Base-by-base conservation (phyloP, 2,113 vertebrate genomes). In the Salvelinus namaycush region DNA sequence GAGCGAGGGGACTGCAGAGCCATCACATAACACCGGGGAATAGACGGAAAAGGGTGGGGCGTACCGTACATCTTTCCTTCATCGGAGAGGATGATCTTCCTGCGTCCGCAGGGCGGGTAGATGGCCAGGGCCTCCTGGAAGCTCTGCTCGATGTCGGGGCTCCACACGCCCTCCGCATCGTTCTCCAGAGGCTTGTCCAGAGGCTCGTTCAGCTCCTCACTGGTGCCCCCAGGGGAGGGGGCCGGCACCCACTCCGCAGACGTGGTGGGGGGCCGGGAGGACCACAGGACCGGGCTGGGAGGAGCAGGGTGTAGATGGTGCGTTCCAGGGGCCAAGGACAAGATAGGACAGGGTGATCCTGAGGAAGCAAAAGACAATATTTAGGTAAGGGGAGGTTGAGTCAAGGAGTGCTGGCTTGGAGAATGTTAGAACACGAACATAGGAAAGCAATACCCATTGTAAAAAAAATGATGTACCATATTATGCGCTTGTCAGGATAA, bases 91-190 rank as follows among this genome's bases (percentile, higher is more conserved):
- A 96, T 96, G 87, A 96, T 96, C 86, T 96, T 96, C 83, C 95
- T 90, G 14, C 95, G 92, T 79, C 95, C 95, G 51, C 95, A 96
- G 31, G 95, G 95, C 0, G 95, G 95, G 84, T 96, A 96, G 89
- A 96, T 95, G 72, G 95, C 94, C 89, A 97, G 88, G 0, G 96
- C 96, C 84, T 97, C 87, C 78, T 92, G 92, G 92, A 99, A 99
- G 91, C 97, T 99, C 95, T 99, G 97, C 86, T 99, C 97, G 5
- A 99, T 99, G 93, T 99, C 97, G 0, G 97, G 96, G 91, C 97
- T 98, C 97, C 97, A 99, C 87, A 99, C 97, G 0, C 97, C 97
- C 92, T 99, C 97, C 0, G 97, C 97, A 83, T 99, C 97, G 26
- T 97, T 99, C 93, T 99, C 97, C 94, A 99, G 92, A 81, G 96